A percentile compares a stretch with the other conserved stretches of the same genome.
These are phyloP conservation scores for Ramazzottius varieornatus DNA, from an alignment of 2,888 invertebrate genomes.

Conservation along the genomic window DNA sequence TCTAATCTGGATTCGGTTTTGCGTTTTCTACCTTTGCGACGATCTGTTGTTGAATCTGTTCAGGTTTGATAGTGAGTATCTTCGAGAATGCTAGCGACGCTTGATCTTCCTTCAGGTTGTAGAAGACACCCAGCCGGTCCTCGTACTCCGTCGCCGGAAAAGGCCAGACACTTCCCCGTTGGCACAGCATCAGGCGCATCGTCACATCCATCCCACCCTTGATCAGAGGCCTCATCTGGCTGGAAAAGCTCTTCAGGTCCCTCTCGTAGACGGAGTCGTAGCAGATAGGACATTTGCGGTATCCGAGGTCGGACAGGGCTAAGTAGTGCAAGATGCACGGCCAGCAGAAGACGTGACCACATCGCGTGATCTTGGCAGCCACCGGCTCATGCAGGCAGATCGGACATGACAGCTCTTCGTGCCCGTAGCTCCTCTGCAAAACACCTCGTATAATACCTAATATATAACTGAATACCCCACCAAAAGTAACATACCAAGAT, in stretches of 20 bases:
- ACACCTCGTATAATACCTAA: not conserved
- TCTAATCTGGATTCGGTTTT: no score
- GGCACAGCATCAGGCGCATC: slow-evolving; percentile 60
- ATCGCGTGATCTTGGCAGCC: slow-evolving; percentile 68
- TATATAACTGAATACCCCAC: not conserved
- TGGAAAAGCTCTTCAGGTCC: slow-evolving; percentile 52
- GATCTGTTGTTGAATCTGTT: slow-evolving; percentile 37
- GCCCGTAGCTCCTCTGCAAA: slow-evolving; percentile 17
- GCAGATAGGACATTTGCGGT: slow-evolving; percentile 73
- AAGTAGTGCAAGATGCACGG: slow-evolving; percentile 74
- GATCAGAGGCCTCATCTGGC: slow-evolving; percentile 31
- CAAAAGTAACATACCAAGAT: not conserved
- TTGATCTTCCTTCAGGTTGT: not conserved
- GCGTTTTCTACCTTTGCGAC: no score
- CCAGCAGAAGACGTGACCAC: slow-evolving; percentile 91
- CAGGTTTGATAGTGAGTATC: slow-evolving; percentile 40
- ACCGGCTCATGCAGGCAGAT: slow-evolving; percentile 65
- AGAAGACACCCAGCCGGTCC: slow-evolving; percentile 5
- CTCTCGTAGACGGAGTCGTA: slow-evolving; percentile 47
- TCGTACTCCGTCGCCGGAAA: slow-evolving; percentile 24
- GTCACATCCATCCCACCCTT: slow-evolving; percentile 39
- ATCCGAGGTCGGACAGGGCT: slow-evolving; percentile 51
- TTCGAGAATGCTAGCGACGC: slow-evolving; percentile 26
- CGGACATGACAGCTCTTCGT: slow-evolving; percentile 42
- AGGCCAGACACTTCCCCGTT: slow-evolving; percentile 35